Base-by-base conservation (phyloP, 2,797 vertebrate genomes). In the Scolopax bukidnonensis region DNA sequence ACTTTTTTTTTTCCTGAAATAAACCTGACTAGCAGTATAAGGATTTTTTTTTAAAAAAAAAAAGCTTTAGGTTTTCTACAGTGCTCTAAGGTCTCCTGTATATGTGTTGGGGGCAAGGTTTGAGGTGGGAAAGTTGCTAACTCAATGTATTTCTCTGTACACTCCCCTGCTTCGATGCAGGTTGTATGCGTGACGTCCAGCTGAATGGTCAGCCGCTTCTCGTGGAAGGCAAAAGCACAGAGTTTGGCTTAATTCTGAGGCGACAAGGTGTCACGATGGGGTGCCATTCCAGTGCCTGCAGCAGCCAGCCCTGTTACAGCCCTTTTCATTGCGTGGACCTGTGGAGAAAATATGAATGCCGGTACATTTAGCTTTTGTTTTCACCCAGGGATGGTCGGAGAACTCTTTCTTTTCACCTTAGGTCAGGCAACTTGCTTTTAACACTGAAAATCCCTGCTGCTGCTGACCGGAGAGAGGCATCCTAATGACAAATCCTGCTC, bases 341-440 rank as follows among this genome's bases (percentile, higher is more conserved):
- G 87, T 99, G 98, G 99, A 98, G 98, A 96, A 98, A 98, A 89
- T 98, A 99, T 3, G 98, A 99, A 95, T 99, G 98, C 98, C 98
- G 98, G 98, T 99, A 91, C 32, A 38, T 43, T 10, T 69, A 68
- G 20, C 23, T 85, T 85, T 79, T 59, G 6, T 77, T 95, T 88
- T 60, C 38, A 64, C 23, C 10, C 10, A 43, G 53, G 63, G 27
- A 11, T 76, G 48, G 17, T 43, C 79, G 56, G 80, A 64, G 84
- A 74, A n/a, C 14, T 86, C n/a, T 48, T 38, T 86, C n/a, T 79
- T 70, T 86, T 56, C 38, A 54, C n/a, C 9, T 83, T 36, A 50
- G 38, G 30, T 15, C 40, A 70, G 48, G 14, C 36, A 84, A 45
- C 43, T 84, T 88, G 40, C 23, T 78, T 78, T 28, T 63, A 82